Evolutionary conservation across 1,140 invertebrate species (phyloP), one percentile per base, ranked within the genome.

Genomic region (Sogatella furcifera): DNA sequence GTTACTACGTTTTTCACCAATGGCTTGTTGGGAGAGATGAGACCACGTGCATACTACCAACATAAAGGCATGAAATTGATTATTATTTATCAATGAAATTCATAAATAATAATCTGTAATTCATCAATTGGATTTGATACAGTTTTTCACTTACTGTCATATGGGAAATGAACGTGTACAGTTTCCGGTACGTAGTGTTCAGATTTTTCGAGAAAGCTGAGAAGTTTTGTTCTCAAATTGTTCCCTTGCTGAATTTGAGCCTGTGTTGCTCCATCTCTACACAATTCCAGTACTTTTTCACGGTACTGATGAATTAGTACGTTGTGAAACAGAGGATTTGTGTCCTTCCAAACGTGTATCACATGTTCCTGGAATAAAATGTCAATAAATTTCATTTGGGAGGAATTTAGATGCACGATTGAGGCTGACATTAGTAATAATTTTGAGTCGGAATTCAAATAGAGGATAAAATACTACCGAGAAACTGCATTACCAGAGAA

Each of bases 341-440:
- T 84, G 65, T 98, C 96, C 57, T 87, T 81, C 91, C 94, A 97
- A 9, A 83, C 80, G 63, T 88, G 79, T 21, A 99, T 92, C 0
- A 98, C 82, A 72, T 98, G 93, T 72, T 98, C 94, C 74, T 83
- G 65, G 53, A 64, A 67, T 55, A 49, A 2, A 49, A 49, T 3
- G 2, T 55, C 57, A 55, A 17, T 55, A 5, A 11, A 22, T 2
- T 55, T 21, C 11, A n/a, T 28, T 28, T 28, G n/a, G n/a, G n/a
- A n/a, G n/a, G n/a, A n/a, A n/a, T n/a, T n/a, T n/a, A n/a, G n/a
- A n/a, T n/a, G n/a, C n/a, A n/a, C n/a, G n/a, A n/a, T n/a, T n/a
- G n/a, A n/a, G n/a, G n/a, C n/a, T n/a, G n/a, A n/a, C n/a, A n/a
- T n/a, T n/a, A n/a, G n/a, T n/a, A n/a, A n/a, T n/a, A n/a, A n/a